Base-by-base conservation (phyloP, 2,797 vertebrate species). In the Crossoptilon crossoptilon region DNA sequence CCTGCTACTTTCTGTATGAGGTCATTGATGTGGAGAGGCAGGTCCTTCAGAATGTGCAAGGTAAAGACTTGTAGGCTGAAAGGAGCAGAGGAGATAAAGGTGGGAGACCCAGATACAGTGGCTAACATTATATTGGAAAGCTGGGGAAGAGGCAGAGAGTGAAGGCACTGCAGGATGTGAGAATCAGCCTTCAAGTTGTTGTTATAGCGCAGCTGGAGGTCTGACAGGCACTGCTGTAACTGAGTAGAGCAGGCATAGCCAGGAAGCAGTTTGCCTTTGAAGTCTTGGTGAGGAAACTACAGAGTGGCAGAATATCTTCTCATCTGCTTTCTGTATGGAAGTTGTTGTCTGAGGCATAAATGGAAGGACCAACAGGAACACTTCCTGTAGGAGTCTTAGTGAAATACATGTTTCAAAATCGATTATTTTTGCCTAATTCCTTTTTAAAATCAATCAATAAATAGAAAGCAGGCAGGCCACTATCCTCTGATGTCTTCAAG, bases 21-120 rank as follows among this genome's bases (percentile, higher is more conserved):
- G 16, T 24, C n/a, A 21, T 46, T 75, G 3, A 69, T 0, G 0
- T 53, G 43, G 41, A 43, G 33, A 70, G n/a, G 7, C 13, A 18
- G 11, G 22, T 76, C 31, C 66, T 56, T 49, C n/a, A 26, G 16
- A 7, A 33, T 76, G 10, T 0, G 0, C 6, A 26, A 11, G 4
- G 9, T 53, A 8, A 27, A 66, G 6, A 16, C 22, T 78, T 4
- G 1, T 53, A 59, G 15, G 15, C 23, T 72, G 49, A 55, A 77
- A 21, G 14, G 12, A 64, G 9, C 4, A 79, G 48, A 37, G 44
- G 19, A 81, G 19, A 23, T 35, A 5, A 49, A 76, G 49, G 11
- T 63, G 4, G 2, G 8, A 90, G n/a, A 60, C 33, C 22, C 8
- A 18, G 3, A 18, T 51, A 67, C 62, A 53, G 44, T 23, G 66